Base-by-base conservation (phyloP, 2,113 vertebrate genomes). In the Gymnobelideus leadbeateri region DNA sequence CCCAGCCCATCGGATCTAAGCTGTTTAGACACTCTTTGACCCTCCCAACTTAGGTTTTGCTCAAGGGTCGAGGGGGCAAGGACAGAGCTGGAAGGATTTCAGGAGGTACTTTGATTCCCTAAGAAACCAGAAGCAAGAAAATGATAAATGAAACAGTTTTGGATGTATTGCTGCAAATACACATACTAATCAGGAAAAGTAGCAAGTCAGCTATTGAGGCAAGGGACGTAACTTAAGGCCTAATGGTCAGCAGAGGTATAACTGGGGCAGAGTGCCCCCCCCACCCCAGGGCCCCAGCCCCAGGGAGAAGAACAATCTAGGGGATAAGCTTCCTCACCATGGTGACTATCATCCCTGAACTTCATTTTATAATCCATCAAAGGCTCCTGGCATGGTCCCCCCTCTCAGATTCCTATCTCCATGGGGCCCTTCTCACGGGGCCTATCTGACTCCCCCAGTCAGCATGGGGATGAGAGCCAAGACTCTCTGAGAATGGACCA, bases 21-120 rank as follows among this genome's bases (percentile, higher is more conserved):
- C 37, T 91, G 2, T 93, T 93, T 51, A 89, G 90, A 91, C 91
- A 91, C 89, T 50, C 91, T 96, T 57, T 50, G 91, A 50, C 68
- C 93, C 61, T 14, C 8, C 16, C n/a, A 84, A 12, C 49, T 92
- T 90, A 25, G 90, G 46, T 51, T 93, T 93, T 61, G 47, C 61
- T 47, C 53, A 11, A 68, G 94, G 89, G 54, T 89, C 28, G 93
- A 43, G 54, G 28, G 92, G 43, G 3, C 51, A 53, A 47, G 68
- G n/a, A 84, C 19, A 21, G 49, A 91, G 89, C 50, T 51, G 94
- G 37, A 55, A 93, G 89, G 43, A 43, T 90, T 95, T 93, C 93
- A 46, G 46, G 47, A 50, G 89, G 37, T 55, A 31, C 43, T 57
- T 8, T 55, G 89, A 43, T 51, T 77, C 50, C 28, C 23, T 43